Evolutionary conservation across 2,888 invertebrate genomes (phyloP).

Genomic region (Agrochola circellaris): DNA sequence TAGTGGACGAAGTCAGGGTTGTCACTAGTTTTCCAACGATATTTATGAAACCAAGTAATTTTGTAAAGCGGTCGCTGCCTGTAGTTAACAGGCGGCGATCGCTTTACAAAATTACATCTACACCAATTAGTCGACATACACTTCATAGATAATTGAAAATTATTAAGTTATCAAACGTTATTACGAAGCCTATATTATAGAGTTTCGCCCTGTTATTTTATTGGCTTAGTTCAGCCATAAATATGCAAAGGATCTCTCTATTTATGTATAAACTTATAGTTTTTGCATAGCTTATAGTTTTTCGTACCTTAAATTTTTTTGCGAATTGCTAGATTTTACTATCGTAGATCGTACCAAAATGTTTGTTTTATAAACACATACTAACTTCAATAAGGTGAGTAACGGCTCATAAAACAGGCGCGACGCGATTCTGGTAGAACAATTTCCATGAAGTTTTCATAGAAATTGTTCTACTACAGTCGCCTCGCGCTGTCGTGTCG

Average conservation of each 20-base stretch:
- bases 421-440: too few relatives aligned
- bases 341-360: background rate
- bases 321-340: background rate
- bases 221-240: slow-evolving; percentile 29
- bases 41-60: slow-evolving; percentile 22
- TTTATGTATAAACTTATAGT: background rate
- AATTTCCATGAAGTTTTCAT: too few relatives aligned
- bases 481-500: too few relatives aligned
- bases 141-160: slow-evolving; percentile 61
- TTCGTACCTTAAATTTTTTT: slow-evolving; percentile 4
- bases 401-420: too few relatives aligned
- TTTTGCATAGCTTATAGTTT: background rate
- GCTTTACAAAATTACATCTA: slow-evolving; percentile 39
- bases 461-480: too few relatives aligned
- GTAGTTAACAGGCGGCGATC: slow-evolving; percentile 22
- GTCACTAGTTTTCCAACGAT: background rate
- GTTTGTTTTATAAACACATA: background rate
- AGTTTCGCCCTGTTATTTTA: slow-evolving; percentile 35
- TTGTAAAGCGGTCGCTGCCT: too few relatives aligned
- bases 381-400: too few relatives aligned
- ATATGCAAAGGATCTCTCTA: slow-evolving; percentile 39
- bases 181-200: slow-evolving; percentile 40
- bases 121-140: slow-evolving; percentile 49
- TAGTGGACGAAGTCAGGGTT: background rate
- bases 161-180: slow-evolving; percentile 62